These are phyloP conservation scores for Lasiommata megera DNA, from an alignment of 2,888 invertebrate genomes.

Conservation along the genomic window DNA sequence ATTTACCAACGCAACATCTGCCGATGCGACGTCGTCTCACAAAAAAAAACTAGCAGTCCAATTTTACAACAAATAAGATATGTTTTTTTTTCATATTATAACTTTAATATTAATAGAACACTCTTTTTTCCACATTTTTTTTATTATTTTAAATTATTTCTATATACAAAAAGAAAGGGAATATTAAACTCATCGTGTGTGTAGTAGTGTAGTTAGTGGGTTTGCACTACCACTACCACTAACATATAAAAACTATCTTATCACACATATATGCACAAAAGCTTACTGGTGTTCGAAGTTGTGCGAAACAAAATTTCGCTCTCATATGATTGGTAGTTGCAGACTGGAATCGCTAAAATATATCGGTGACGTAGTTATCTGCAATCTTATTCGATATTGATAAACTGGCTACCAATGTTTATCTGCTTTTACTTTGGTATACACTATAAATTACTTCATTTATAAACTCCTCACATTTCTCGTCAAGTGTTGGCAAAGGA, in stretches of 20 bases:
- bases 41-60: too few relatives aligned
- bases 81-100: too few relatives aligned
- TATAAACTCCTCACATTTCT: conserved; percentile 19
- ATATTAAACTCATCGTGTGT: neutral
- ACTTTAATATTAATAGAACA: too few relatives aligned
- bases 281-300: neutral
- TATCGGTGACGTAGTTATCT: conserved; percentile 9
- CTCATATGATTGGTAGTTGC: neutral
- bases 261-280: neutral
- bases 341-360: conserved; percentile 2
- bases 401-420: conserved; percentile 39
- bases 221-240: too few relatives aligned
- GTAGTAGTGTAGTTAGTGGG: neutral
- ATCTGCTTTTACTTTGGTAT: conserved; percentile 31
- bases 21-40: too few relatives aligned
- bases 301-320: neutral
- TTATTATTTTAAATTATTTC: too few relatives aligned
- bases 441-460: conserved; percentile 31
- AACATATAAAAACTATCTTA: neutral
- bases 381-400: conserved; percentile 38
- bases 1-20: too few relatives aligned
- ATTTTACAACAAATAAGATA: too few relatives aligned
- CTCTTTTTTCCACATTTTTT: too few relatives aligned
- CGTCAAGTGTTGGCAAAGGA: conserved; percentile 12
- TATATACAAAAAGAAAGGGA: too few relatives aligned